A percentile compares a stretch with the other conserved stretches of the same genome.
Evolutionary conservation across 1,140 invertebrate species (phyloP).

Genomic region (Meloidogyne hapla): DNA sequence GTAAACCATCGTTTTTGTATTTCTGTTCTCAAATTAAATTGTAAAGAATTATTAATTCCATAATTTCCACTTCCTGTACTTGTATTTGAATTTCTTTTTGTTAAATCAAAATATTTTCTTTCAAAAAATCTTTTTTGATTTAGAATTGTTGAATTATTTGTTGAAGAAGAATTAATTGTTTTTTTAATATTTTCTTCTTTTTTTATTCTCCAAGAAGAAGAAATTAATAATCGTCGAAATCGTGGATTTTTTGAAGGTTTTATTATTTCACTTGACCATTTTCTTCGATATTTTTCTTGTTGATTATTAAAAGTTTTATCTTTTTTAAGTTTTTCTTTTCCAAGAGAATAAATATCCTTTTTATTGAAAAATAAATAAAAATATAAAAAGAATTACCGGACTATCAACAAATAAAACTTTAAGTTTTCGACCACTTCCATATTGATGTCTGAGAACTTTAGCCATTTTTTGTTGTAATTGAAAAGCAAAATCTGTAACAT

Average conservation of each 20-base stretch:
- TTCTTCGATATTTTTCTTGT: background rate
- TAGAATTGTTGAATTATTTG: background rate
- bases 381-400: background rate
- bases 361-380: no score
- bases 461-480: background rate
- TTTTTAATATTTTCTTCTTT: background rate
- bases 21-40: no score
- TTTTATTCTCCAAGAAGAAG: no score
- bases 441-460: background rate
- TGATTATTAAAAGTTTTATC: background rate
- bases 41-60: background rate
- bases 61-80: background rate
- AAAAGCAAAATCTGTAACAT: background rate
- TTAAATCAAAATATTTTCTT: slow-evolving; percentile 6
- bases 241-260: background rate
- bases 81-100: background rate
- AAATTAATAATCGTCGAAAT: background rate
- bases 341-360: background rate
- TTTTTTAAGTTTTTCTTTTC: background rate
- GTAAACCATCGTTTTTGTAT: background rate
- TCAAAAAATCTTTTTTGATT: background rate
- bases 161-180: background rate
- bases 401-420: background rate
- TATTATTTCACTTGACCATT: background rate
- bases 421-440: background rate